Conservation (phyloP, 2,797 vertebrate genomes). For the Alosa sapidissima region DNA sequence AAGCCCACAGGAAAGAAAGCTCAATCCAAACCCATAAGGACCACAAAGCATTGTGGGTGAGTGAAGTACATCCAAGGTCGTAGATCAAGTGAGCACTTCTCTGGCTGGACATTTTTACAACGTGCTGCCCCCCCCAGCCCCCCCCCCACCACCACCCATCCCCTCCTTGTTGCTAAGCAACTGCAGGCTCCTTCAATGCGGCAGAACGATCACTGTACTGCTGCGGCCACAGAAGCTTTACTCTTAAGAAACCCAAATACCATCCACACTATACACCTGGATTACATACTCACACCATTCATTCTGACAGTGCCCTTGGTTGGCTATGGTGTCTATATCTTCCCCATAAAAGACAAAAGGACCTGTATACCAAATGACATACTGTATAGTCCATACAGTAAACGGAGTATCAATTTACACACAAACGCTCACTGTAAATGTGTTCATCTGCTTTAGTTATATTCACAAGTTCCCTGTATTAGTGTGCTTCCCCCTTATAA, state of each 20-base stretch:
- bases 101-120: constrained; percentile 46
- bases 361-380: not conserved
- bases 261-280: not conserved
- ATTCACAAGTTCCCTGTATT: too few relatives aligned
- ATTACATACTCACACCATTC: not conserved
- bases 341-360: not conserved
- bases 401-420: not conserved
- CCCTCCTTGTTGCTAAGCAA: constrained; percentile 71
- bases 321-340: not conserved
- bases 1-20: not conserved
- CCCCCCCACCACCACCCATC: constrained; percentile 45
- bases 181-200: constrained; percentile 63
- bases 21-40: not conserved
- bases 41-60: constrained; percentile 1
- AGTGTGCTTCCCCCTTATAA: too few relatives aligned
- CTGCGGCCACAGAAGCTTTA: constrained; percentile 44
- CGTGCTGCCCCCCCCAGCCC: constrained; percentile 58
- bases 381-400: not conserved
- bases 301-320: not conserved
- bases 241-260: constrained; percentile 44
- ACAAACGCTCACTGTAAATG: not conserved
- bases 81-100: constrained; percentile 34
- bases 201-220: constrained; percentile 52
- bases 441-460: not conserved
- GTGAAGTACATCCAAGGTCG: constrained; percentile 7